Evolutionary conservation across 2,888 invertebrate species (phyloP).

Genomic region (Lithosia quadra): DNA sequence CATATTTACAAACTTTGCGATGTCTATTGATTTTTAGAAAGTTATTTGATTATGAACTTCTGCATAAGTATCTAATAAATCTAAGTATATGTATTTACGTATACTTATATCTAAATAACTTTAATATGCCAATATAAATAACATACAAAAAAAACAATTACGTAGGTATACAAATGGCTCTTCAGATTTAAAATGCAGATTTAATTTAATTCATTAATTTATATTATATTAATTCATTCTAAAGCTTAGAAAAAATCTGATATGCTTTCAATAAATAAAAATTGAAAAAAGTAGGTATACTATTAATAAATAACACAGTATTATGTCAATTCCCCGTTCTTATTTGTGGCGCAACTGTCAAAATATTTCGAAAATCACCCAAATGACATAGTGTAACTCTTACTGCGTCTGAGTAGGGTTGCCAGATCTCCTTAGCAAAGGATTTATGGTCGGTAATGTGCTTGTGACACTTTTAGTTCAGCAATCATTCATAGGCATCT

Average conservation of each 20-base stretch:
- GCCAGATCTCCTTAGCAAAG: neutral
- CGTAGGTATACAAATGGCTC: too few relatives aligned
- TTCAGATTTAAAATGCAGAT: too few relatives aligned
- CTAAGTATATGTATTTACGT: too few relatives aligned
- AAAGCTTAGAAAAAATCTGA: neutral
- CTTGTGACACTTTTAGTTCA: neutral
- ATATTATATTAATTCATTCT: too few relatives aligned
- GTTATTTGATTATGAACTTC: neutral
- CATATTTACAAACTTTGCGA: constrained; percentile 24
- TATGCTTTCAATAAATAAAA: too few relatives aligned
- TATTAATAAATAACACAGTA: neutral
- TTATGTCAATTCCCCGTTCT: neutral
- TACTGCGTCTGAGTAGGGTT: neutral
- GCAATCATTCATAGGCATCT: neutral
- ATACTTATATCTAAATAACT: too few relatives aligned
- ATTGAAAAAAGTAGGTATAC: too few relatives aligned
- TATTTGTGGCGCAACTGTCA: neutral
- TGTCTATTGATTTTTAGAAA: neutral
- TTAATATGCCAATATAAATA: too few relatives aligned
- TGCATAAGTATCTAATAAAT: too few relatives aligned
- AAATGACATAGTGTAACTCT: neutral
- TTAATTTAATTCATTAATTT: too few relatives aligned
- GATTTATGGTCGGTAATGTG: neutral
- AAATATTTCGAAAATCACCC: neutral
- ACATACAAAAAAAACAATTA: too few relatives aligned